These are phyloP conservation scores for Bombyx huttoni DNA, from an alignment of 2,888 invertebrate species.

Conservation along the genomic window DNA sequence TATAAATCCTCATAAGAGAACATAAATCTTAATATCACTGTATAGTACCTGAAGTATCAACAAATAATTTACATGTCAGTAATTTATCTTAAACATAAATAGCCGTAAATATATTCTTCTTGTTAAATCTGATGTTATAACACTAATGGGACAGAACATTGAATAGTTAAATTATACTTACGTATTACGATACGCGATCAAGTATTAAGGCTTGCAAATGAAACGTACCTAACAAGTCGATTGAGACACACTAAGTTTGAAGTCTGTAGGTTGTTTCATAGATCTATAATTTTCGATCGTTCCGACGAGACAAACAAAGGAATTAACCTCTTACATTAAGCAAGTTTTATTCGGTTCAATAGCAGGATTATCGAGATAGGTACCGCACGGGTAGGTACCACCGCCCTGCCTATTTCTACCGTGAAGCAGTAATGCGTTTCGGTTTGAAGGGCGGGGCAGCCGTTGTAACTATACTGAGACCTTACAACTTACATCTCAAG, in stretches of 20 bases:
- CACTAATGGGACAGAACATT: not conserved
- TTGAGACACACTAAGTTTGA: not conserved
- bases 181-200: not conserved
- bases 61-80: no score
- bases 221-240: not conserved
- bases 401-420: no score
- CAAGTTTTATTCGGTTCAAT: constrained; percentile 6
- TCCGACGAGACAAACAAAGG: not conserved
- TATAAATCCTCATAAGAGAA: no score
- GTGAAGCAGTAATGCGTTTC: no score
- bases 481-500: no score
- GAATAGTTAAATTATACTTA: not conserved
- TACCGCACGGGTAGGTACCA: no score
- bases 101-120: not conserved
- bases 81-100: not conserved
- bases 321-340: constrained; percentile 2
- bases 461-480: no score
- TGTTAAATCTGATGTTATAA: not conserved
- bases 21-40: no score
- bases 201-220: not conserved
- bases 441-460: no score
- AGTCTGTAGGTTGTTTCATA: not conserved
- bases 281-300: no score
- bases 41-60: no score
- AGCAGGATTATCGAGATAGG: not conserved